Evolutionary conservation across 2,888 invertebrate genomes (phyloP).

Genomic region (Steromphala cineraria): DNA sequence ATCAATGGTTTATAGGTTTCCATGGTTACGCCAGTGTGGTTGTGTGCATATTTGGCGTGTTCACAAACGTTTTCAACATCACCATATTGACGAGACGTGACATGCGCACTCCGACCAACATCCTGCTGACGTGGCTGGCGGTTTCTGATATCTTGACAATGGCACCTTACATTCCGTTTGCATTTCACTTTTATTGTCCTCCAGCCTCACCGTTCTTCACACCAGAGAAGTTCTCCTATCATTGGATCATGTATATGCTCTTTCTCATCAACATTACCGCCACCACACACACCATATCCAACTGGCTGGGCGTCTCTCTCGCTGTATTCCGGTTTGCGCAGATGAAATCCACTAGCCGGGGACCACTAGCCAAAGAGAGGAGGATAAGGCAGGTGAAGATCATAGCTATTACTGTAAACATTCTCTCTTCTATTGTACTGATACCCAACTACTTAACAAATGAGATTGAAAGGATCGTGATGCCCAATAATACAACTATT

Average conservation of each 20-base stretch:
- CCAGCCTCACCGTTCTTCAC: slow-evolving; percentile 44
- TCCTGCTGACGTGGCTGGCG: slow-evolving; percentile 88
- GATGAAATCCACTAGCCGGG: slow-evolving; percentile 63
- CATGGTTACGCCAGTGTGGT: slow-evolving; percentile 91
- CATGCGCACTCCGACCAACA: slow-evolving; percentile 92
- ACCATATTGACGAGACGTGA: slow-evolving; percentile 88
- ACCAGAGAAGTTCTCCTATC: slow-evolving; percentile 64
- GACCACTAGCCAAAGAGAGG: slow-evolving; percentile 54
- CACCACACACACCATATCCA: slow-evolving; percentile 91
- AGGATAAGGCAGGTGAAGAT: slow-evolving; percentile 51
- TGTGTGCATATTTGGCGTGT: slow-evolving; percentile 91
- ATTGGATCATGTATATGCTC: slow-evolving; percentile 74
- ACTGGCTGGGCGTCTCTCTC: slow-evolving; percentile 92
- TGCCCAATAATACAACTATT: slow-evolving; percentile 45
- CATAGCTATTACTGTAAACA: slow-evolving; percentile 83
- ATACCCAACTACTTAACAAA: slow-evolving; percentile 89
- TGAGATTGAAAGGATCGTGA: slow-evolving; percentile 78
- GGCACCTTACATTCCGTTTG: slow-evolving; percentile 92
- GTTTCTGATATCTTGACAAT: slow-evolving; percentile 95
- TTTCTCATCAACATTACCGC: slow-evolving; percentile 94
- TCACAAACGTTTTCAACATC: slow-evolving; percentile 92
- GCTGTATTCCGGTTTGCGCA: slow-evolving; percentile 90
- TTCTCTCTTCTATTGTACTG: slow-evolving; percentile 87
- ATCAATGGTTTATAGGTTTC: slow-evolving; percentile 73
- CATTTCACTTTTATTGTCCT: slow-evolving; percentile 79